Conservation (phyloP, 2,888 invertebrate genomes). For the Sinodicranocentrus sp. region DNA sequence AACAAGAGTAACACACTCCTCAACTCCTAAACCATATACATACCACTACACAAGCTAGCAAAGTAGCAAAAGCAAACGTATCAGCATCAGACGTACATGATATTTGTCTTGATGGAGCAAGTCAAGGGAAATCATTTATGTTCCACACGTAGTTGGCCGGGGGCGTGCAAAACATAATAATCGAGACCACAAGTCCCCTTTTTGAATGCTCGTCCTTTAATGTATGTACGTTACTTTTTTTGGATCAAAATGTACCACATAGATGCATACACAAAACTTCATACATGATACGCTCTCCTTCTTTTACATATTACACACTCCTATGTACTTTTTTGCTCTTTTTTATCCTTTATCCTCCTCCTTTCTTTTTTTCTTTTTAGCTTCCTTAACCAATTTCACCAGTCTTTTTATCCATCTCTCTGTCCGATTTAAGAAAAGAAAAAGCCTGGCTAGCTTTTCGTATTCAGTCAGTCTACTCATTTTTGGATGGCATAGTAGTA, state of each 20-base stretch:
- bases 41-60: slow-evolving; percentile 3
- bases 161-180: slow-evolving; percentile 72
- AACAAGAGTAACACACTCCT: too few species aligned
- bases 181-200: slow-evolving; percentile 67
- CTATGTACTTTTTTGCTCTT: not conserved
- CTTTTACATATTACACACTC: not conserved
- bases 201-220: slow-evolving; percentile 25
- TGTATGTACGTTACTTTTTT: not conserved
- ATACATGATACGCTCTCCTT: not conserved
- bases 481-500: slow-evolving; percentile 42
- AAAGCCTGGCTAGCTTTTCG: not conserved
- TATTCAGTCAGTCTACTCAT: slow-evolving; percentile 30
- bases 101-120: slow-evolving; percentile 67
- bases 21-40: too few species aligned
- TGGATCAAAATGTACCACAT: not conserved
- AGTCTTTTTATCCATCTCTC: slow-evolving; percentile 38
- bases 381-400: slow-evolving; percentile 35
- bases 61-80: slow-evolving; percentile 25
- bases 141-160: slow-evolving; percentile 65
- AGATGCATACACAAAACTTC: not conserved
- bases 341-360: slow-evolving; percentile 27
- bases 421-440: slow-evolving; percentile 31
- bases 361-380: slow-evolving; percentile 23
- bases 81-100: slow-evolving; percentile 58
- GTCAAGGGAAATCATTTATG: slow-evolving; percentile 65